Conservation (phyloP, 2,797 vertebrate genomes). For the Caiman crocodilus region DNA sequence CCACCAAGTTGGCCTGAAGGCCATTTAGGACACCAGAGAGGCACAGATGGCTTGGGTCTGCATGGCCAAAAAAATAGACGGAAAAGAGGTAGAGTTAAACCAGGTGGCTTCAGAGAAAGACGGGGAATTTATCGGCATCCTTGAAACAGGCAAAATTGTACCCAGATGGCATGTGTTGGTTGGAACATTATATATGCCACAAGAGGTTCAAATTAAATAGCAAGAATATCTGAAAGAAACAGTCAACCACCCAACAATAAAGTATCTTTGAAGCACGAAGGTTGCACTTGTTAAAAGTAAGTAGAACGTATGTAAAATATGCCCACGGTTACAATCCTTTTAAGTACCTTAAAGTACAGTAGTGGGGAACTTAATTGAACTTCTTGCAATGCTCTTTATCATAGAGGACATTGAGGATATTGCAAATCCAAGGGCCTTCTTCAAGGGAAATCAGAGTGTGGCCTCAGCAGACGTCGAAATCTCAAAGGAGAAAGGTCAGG, state of each 20-base stretch:
- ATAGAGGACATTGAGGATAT: conserved; percentile 36
- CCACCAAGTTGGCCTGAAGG: not conserved
- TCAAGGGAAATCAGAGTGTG: not conserved
- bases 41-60: not conserved
- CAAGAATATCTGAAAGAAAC: conserved; percentile 8
- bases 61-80: not conserved
- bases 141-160: not conserved
- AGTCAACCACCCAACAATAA: not conserved
- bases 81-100: not conserved
- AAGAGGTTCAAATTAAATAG: not conserved
- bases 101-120: not conserved
- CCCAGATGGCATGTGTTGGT: not conserved
- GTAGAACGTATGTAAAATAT: not conserved
- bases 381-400: not conserved
- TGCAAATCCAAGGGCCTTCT: conserved; percentile 20
- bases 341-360: not conserved
- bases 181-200: not conserved
- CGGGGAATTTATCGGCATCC: not conserved
- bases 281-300: not conserved
- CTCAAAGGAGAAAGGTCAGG: conserved; percentile 29
- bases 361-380: not conserved
- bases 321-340: not conserved
- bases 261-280: not conserved
- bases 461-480: conserved; percentile 27
- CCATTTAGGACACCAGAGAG: not conserved